These are phyloP conservation scores for Erethizon dorsatum DNA, from an alignment of 2,797 vertebrate species.

Conservation along the genomic window DNA sequence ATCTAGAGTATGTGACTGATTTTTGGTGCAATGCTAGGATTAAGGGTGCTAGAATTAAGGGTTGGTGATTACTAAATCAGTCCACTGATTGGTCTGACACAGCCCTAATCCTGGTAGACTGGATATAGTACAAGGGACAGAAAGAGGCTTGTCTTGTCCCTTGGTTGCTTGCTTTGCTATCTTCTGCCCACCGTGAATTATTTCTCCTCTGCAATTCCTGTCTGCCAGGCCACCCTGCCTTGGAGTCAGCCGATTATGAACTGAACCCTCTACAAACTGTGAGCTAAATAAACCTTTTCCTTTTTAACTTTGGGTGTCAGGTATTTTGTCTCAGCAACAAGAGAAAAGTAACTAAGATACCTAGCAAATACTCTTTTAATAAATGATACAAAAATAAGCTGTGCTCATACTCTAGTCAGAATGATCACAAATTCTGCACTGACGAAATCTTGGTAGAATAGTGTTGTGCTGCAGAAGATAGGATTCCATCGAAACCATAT, in stretches of 20 bases:
- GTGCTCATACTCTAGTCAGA: constrained; percentile 6
- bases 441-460: constrained; percentile 32
- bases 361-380: constrained; percentile 67
- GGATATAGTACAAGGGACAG: neutral
- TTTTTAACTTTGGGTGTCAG: neutral
- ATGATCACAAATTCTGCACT: constrained; percentile 38
- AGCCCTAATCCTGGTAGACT: neutral
- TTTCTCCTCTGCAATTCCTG: neutral
- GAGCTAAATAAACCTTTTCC: neutral
- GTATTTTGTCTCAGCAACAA: neutral
- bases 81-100: neutral
- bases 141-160: neutral
- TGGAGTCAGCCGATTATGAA: neutral
- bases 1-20: neutral
- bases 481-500: neutral
- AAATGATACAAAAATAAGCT: constrained; percentile 29
- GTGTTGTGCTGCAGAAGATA: constrained; percentile 42
- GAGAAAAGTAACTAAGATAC: neutral
- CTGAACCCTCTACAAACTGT: neutral
- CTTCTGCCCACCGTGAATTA: neutral
- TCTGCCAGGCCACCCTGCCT: neutral
- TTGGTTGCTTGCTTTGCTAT: neutral
- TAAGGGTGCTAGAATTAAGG: neutral
- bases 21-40: neutral
- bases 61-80: neutral